These are phyloP conservation scores for Lapara coniferarum DNA, from an alignment of 2,888 invertebrate genomes.

Conservation along the genomic window DNA sequence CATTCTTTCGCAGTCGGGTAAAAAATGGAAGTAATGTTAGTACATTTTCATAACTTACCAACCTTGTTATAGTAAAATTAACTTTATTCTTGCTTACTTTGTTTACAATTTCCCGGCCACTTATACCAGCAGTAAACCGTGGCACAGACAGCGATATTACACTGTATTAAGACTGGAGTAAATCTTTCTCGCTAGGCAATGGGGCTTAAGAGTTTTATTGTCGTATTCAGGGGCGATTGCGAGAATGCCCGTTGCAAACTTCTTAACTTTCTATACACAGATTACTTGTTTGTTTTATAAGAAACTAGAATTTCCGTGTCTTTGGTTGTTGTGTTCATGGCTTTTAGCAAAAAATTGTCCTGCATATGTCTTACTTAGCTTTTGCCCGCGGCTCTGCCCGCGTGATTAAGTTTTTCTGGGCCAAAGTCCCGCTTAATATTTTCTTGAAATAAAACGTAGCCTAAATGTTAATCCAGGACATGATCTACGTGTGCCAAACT, in stretches of 20 bases:
- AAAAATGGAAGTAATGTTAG: too few relatives aligned
- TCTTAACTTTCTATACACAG: conserved; percentile 39
- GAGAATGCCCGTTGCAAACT: conserved; percentile 45
- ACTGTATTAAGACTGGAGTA: conserved; percentile 79
- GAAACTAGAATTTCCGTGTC: neutral
- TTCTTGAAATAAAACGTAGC: too few relatives aligned
- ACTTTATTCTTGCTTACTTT: neutral
- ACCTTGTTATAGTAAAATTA: too few relatives aligned
- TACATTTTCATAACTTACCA: too few relatives aligned
- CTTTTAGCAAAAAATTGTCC: too few relatives aligned
- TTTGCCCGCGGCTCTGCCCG: too few relatives aligned
- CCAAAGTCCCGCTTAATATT: too few relatives aligned
- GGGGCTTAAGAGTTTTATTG: conserved; percentile 82
- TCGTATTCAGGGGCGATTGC: conserved; percentile 55
- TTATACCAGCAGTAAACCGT: conserved; percentile 42
- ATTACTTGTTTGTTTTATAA: conserved; percentile 6
- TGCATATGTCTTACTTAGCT: too few relatives aligned
- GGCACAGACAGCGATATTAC: conserved; percentile 64
- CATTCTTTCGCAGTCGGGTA: too few relatives aligned
- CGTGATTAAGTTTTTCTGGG: too few relatives aligned
- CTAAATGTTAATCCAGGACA: too few relatives aligned
- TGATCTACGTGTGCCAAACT: too few relatives aligned
- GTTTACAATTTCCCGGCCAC: conserved; percentile 30
- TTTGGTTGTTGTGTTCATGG: neutral
- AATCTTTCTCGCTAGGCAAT: conserved; percentile 74